Conservation (phyloP, 2,888 invertebrate species). For the Heliconius ismenius region DNA sequence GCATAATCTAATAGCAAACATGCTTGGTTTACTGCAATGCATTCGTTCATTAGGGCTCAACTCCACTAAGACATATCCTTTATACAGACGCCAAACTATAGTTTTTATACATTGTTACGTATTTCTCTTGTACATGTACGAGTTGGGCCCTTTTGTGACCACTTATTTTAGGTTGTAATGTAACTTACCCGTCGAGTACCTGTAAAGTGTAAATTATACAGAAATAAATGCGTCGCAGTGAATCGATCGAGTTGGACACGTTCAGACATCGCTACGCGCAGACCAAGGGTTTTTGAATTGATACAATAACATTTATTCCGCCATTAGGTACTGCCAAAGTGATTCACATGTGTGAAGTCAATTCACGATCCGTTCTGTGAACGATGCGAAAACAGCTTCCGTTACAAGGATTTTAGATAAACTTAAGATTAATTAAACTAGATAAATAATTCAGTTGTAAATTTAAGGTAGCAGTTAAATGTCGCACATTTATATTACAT, state of each 20-base stretch:
- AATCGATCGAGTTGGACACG: slow-evolving; percentile 69
- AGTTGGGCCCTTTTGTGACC: slow-evolving; percentile 77
- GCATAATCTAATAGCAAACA: slow-evolving; percentile 70
- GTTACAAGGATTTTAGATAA: slow-evolving; percentile 75
- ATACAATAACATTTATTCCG: slow-evolving; percentile 61
- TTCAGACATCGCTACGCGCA: slow-evolving; percentile 51
- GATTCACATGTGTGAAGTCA: slow-evolving; percentile 76
- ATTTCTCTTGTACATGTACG: slow-evolving; percentile 54
- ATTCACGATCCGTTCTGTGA: slow-evolving; percentile 80
- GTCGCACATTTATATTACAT: slow-evolving; percentile 78
- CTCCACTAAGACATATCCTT: slow-evolving; percentile 67
- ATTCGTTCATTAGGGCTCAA: slow-evolving; percentile 76
- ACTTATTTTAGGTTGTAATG: slow-evolving; percentile 72
- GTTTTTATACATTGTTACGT: slow-evolving; percentile 62
- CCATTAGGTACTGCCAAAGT: slow-evolving; percentile 81
- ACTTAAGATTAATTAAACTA: slow-evolving; percentile 75
- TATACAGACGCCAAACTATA: slow-evolving; percentile 62
- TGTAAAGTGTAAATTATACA: slow-evolving; percentile 79
- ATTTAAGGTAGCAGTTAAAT: slow-evolving; percentile 80
- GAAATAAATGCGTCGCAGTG: slow-evolving; percentile 75
- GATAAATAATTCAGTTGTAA: slow-evolving; percentile 80
- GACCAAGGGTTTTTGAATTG: slow-evolving; percentile 72
- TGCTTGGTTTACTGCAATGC: slow-evolving; percentile 80
- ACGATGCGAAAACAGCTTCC: slow-evolving; percentile 78
- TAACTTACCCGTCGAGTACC: slow-evolving; percentile 79